Base-by-base conservation (phyloP, 2,113 vertebrate genomes). In the Eulemur rufifrons region DNA sequence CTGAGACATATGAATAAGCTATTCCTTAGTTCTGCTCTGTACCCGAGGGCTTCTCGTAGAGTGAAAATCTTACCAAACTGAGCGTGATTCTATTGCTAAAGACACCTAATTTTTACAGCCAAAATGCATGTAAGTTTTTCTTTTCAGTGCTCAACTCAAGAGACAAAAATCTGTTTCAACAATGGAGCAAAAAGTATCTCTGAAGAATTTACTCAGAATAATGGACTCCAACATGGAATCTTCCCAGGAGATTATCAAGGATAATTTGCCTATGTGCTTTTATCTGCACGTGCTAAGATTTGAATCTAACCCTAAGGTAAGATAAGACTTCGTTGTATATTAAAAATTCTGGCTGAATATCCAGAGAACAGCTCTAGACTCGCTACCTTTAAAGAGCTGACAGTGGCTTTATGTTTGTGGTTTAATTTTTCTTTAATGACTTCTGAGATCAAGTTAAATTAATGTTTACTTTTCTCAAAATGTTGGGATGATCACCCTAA, bases 401-500 rank as follows among this genome's bases (percentile, higher is more conserved):
- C 42, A 88, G 76, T 84, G 63, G 66, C 80, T 90, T 89, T 97
- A 71, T 96, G 77, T 92, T 85, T 87, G 37, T 66, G 81, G 69
- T 81, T 90, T 95, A 76, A 85, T 56, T 95, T 95, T 89, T 86
- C 56, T 92, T 94, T 87, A 97, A 78, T 94, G 93, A 82, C 78
- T 93, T 78, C 25, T 61, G 14, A 89, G 85, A 92, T 91, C 59
- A 89, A 94, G 63, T 97, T 95, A 96, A 95, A 93, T 95, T 95
- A 94, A 95, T 96, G 80, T 96, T 97, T 95, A 95, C 85, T 39
- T 96, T 97, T 96, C 86, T 96, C 82, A 96, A 96, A 96, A 95
- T 78, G 25, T 94, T 88, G 68, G 34, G 63, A 66, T 90, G 63
- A 92, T 86, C n/a, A 81, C 77, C 56, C 50, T 83, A 95, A 98